phyloP scores from a whole-genome alignment of 2,113 vertebrate genomes.

The Alligator sinensis region DNA sequence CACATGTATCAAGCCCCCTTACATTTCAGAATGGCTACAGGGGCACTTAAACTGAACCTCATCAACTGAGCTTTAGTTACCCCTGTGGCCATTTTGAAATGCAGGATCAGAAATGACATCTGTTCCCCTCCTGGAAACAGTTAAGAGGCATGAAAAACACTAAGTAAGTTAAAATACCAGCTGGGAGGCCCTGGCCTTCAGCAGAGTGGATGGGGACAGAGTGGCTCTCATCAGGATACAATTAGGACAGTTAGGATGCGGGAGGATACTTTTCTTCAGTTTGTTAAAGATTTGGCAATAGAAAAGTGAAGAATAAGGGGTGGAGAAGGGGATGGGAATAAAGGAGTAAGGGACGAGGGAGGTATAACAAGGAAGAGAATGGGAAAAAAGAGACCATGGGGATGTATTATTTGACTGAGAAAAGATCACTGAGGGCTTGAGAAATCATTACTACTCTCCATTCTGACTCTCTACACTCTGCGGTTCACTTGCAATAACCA shows the following conservation, averaged over 20 bases:
- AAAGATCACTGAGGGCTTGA: neutral
- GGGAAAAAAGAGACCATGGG: neutral
- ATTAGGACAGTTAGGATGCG: conserved; percentile 6
- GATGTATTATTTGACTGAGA: neutral
- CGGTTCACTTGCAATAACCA: neutral
- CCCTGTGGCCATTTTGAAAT: too few relatives aligned
- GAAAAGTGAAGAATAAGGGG: neutral
- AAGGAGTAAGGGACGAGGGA: neutral
- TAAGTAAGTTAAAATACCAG: conserved; percentile 30
- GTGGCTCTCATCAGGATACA: conserved; percentile 45
- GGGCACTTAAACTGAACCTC: too few relatives aligned
- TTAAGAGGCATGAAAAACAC: neutral
- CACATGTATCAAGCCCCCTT: too few relatives aligned
- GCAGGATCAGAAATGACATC: neutral
- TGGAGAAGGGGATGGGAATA: neutral
- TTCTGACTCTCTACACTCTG: fast-evolving
- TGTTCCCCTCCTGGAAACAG: conserved; percentile 32
- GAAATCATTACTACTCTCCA: neutral
- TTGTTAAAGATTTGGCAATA: neutral
- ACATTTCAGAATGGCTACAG: too few relatives aligned
- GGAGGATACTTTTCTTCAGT: neutral
- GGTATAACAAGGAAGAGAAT: neutral
- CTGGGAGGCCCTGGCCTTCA: conserved; percentile 2
- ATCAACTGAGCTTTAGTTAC: too few relatives aligned
- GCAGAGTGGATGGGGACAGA: conserved; percentile 9